Evolutionary conservation across 2,888 invertebrate genomes (phyloP).

Genomic region (Zaprionus bogoriensis): DNA sequence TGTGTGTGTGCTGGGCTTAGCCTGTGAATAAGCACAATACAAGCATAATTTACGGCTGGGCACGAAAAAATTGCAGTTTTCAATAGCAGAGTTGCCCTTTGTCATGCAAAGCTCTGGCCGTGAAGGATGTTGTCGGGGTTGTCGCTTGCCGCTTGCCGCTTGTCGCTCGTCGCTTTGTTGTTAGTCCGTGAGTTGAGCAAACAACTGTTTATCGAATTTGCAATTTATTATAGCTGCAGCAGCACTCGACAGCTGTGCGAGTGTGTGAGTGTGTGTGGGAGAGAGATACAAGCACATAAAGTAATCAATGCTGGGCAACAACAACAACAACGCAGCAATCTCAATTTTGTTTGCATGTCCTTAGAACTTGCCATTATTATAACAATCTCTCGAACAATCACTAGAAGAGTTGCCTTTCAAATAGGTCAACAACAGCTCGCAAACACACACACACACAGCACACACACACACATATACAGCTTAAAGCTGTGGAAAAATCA

Average conservation of each 20-base stretch:
- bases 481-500: slow-evolving; percentile 16
- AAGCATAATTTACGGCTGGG: slow-evolving; percentile 53
- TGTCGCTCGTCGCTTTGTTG: slow-evolving; percentile 22
- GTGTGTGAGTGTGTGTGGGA: background rate
- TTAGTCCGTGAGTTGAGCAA: slow-evolving; percentile 36
- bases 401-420: background rate
- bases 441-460: background rate
- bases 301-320: slow-evolving; percentile 9
- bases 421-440: background rate
- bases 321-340: background rate
- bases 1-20: slow-evolving; percentile 21
- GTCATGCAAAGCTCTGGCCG: slow-evolving; percentile 38
- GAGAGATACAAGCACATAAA: slow-evolving; percentile 13
- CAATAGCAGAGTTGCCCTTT: slow-evolving; percentile 50
- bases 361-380: slow-evolving; percentile 54
- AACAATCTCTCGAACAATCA: slow-evolving; percentile 35
- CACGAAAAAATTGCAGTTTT: slow-evolving; percentile 49
- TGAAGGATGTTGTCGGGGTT: background rate
- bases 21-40: slow-evolving; percentile 51
- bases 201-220: slow-evolving; percentile 52
- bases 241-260: slow-evolving; percentile 11
- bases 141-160: background rate
- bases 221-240: slow-evolving; percentile 33
- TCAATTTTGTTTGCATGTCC: slow-evolving; percentile 31
- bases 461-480: background rate